Conservation (phyloP, 2,888 invertebrate species). For the Cantharis flavilabris region DNA sequence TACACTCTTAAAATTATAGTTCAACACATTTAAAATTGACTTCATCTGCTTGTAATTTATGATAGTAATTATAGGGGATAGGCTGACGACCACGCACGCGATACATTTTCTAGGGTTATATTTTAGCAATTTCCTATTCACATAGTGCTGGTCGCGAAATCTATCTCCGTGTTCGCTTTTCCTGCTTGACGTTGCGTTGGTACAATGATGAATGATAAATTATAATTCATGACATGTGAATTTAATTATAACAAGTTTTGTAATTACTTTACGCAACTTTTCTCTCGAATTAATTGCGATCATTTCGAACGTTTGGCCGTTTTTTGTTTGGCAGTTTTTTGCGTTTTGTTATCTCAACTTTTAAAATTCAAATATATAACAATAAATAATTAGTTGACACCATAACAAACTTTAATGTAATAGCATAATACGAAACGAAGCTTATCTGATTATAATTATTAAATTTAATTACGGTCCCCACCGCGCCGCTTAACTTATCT, state of each 20-base stretch:
- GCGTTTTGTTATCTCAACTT: background rate
- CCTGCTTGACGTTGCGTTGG: background rate
- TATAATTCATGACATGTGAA: background rate
- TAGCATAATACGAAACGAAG: conserved; percentile 28
- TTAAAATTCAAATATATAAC: background rate
- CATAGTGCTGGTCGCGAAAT: background rate
- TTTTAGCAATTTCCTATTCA: conserved; percentile 22
- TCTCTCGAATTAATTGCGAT: background rate
- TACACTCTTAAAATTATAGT: conserved; percentile 48
- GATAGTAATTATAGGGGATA: conserved; percentile 33
- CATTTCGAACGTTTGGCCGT: background rate
- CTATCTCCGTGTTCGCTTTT: background rate
- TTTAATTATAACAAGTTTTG: background rate
- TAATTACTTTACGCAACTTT: background rate
- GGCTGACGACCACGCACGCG: conserved; percentile 29
- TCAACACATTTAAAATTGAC: conserved; percentile 43
- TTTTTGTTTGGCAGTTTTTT: background rate
- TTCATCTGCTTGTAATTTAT: conserved; percentile 47
- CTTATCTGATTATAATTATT: conserved; percentile 36
- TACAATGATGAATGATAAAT: background rate
- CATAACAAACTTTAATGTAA: conserved; percentile 5
- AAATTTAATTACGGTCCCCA: conserved; percentile 36
- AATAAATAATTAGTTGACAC: conserved; percentile 1
- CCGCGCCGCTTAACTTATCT: conserved; percentile 31
- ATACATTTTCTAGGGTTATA: conserved; percentile 11